Percentiles rank a stretch among this genome's conserved stretches.
Conservation (phyloP, 2,113 vertebrate genomes). For the Motacilla tschutschensis region DNA sequence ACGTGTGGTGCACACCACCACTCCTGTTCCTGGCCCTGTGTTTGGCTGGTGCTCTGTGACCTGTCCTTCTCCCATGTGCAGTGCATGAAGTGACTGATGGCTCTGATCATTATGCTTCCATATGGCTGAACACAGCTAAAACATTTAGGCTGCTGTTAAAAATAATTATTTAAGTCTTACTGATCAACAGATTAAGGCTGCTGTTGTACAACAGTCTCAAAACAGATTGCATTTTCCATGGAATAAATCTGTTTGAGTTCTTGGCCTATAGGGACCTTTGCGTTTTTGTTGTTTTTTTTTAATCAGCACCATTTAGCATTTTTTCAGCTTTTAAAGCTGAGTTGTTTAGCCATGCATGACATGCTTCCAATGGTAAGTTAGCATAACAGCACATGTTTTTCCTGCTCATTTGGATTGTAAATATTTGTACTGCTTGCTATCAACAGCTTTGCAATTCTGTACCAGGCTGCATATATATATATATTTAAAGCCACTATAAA, state of each 20-base stretch:
- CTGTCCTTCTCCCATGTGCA: neutral
- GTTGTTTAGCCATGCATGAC: slow-evolving; percentile 1
- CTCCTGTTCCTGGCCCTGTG: neutral
- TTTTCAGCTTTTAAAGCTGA: slow-evolving; percentile 11
- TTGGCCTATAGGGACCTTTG: neutral
- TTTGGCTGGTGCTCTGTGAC: neutral
- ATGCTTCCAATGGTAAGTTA: neutral
- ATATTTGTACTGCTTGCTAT: slow-evolving; percentile 23
- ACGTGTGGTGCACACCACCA: accelerated
- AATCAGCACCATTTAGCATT: slow-evolving; percentile 25
- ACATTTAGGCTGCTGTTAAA: neutral
- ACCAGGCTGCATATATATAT: neutral
- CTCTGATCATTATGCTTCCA: neutral
- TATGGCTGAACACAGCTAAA: neutral
- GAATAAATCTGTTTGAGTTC: slow-evolving; percentile 2
- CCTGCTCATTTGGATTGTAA: slow-evolving; percentile 39
- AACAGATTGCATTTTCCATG: neutral
- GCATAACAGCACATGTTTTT: neutral
- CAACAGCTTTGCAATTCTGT: slow-evolving; percentile 16
- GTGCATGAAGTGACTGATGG: neutral
- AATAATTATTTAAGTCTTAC: neutral
- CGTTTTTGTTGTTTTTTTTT: neutral
- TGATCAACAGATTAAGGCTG: slow-evolving; percentile 14
- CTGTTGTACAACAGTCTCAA: neutral
- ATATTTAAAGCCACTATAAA: neutral